Percentiles rank a stretch among this genome's conserved stretches.
Conservation (phyloP, 1,140 invertebrate genomes). For the Anoplolepis gracilipes region DNA sequence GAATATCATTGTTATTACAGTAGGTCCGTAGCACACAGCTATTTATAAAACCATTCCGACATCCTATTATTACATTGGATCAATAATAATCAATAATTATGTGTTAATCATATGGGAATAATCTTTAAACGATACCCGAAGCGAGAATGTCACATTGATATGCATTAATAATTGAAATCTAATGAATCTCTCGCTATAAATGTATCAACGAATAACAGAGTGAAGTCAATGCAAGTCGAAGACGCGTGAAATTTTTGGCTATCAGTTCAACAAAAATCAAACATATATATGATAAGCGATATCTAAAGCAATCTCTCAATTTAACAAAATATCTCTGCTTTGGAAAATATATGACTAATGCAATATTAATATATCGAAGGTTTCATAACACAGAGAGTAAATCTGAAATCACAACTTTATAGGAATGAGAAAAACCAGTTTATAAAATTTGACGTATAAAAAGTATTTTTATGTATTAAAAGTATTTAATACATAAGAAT, state of each 20-base stretch:
- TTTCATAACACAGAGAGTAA: no score
- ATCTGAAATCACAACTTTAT: no score
- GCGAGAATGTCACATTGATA: neutral
- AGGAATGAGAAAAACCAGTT: no score
- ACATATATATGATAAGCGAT: neutral
- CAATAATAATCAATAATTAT: slow-evolving; percentile 33
- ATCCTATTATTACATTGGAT: slow-evolving; percentile 33
- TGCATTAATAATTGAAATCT: neutral
- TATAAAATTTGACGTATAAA: no score
- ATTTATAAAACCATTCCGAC: slow-evolving; percentile 28
- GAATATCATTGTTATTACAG: slow-evolving; percentile 37
- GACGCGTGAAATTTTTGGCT: neutral
- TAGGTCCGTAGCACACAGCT: neutral
- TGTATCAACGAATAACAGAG: neutral
- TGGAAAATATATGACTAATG: neutral
- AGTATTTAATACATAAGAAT: no score
- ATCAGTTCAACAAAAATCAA: slow-evolving; percentile 12
- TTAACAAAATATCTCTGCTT: slow-evolving; percentile 6
- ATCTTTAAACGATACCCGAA: slow-evolving; percentile 21
- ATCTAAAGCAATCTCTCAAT: neutral
- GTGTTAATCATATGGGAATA: neutral
- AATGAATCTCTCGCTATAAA: neutral
- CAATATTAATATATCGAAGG: neutral
- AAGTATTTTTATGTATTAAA: no score
- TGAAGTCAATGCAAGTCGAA: slow-evolving; percentile 9